A percentile compares a stretch with the other conserved stretches of the same genome.
These are phyloP conservation scores for Laothoe populi DNA, from an alignment of 2,888 invertebrate genomes.

Conservation along the genomic window DNA sequence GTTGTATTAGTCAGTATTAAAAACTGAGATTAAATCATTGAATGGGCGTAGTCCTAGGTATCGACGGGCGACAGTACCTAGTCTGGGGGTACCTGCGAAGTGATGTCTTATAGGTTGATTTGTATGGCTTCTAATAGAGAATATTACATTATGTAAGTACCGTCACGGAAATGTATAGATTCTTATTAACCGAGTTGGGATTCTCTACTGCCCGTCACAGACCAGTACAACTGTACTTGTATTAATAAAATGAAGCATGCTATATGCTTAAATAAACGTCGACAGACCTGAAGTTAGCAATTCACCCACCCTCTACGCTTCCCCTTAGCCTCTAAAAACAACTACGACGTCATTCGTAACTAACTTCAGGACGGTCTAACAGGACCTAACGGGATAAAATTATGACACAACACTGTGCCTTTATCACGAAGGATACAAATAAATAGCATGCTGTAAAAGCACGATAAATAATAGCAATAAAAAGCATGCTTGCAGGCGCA, in stretches of 20 bases:
- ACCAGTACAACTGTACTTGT: background rate
- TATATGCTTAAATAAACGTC: background rate
- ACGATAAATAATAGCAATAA: background rate
- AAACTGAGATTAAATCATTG: too few relatives aligned
- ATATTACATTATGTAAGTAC: slow-evolving; percentile 10
- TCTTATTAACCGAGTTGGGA: slow-evolving; percentile 5
- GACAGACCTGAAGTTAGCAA: background rate
- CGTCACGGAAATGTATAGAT: background rate
- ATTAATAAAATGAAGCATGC: background rate
- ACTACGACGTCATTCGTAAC: background rate
- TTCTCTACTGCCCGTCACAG: background rate
- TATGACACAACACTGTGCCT: too few relatives aligned
- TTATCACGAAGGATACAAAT: too few relatives aligned
- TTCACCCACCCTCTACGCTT: background rate
- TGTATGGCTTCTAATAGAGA: background rate
- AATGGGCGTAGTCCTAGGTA: too few relatives aligned
- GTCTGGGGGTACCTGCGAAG: background rate
- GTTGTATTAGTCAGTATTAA: too few relatives aligned
- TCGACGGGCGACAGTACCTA: too few relatives aligned
- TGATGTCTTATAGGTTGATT: background rate
- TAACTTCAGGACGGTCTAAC: background rate
- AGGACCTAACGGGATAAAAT: background rate
- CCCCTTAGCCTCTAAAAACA: background rate
- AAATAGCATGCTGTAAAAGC: background rate
- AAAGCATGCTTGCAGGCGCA: background rate